phyloP scores from a whole-genome alignment of 2,113 vertebrate genomes.

The Zosterops lateralis region DNA sequence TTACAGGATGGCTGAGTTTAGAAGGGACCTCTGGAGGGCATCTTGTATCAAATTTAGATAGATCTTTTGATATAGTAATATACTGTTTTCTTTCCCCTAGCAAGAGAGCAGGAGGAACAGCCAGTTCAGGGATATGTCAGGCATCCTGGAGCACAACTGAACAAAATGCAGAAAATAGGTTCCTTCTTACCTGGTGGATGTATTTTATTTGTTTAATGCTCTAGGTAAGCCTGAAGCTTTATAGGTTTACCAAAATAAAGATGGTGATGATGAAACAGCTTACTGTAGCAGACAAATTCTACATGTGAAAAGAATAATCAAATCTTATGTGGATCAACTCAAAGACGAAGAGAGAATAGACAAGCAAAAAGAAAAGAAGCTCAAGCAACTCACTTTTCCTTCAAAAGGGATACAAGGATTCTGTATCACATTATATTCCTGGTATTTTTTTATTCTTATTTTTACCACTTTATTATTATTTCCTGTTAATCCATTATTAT shows the following conservation, averaged over 20 bases:
- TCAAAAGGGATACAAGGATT: not conserved
- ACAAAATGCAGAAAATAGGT: not conserved
- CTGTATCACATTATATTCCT: not conserved
- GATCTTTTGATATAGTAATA: not conserved
- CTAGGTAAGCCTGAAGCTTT: not conserved
- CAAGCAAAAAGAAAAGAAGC: not conserved
- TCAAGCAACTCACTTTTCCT: not conserved
- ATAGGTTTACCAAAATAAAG: not conserved
- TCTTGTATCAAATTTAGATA: not conserved
- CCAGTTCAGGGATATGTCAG: not conserved
- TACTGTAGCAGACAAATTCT: not conserved
- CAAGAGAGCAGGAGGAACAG: not conserved
- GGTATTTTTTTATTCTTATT: not conserved
- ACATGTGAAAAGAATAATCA: not conserved
- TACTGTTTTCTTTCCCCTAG: not conserved
- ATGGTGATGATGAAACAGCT: not conserved
- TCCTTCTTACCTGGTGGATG: not conserved
- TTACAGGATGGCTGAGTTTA: not conserved
- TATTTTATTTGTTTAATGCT: not conserved
- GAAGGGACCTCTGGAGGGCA: not conserved
- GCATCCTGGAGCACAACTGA: not conserved
- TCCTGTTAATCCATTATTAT: not conserved
- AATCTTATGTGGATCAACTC: not conserved
- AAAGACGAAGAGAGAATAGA: not conserved
- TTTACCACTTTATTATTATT: not conserved